Percentiles rank a stretch among this genome's conserved stretches.
These are phyloP conservation scores for Ochropacha duplaris DNA, from an alignment of 2,888 invertebrate species.

Conservation along the genomic window DNA sequence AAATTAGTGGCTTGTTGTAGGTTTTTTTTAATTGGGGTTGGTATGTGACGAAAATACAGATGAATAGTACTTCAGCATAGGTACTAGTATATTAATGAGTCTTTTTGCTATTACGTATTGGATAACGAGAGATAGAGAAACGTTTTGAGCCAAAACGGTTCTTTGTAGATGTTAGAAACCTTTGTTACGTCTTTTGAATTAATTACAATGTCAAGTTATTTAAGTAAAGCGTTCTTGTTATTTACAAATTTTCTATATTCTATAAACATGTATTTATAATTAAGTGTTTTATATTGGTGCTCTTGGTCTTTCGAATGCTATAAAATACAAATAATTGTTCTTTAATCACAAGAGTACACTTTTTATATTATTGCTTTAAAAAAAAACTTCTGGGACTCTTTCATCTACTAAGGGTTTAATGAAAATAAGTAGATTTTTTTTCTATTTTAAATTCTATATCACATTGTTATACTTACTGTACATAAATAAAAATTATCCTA, in stretches of 20 bases:
- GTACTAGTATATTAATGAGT: background rate
- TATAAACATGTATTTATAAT: background rate
- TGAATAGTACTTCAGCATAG: background rate
- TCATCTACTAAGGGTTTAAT: too few species aligned
- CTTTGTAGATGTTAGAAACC: background rate
- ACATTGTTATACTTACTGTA: too few species aligned
- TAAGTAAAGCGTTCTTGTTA: background rate
- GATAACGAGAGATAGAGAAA: background rate
- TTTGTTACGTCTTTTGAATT: background rate
- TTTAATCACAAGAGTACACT: too few species aligned
- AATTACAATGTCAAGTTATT: background rate
- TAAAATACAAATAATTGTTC: too few species aligned
- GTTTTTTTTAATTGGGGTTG: background rate
- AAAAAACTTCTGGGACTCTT: too few species aligned
- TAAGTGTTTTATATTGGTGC: background rate
- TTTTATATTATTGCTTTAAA: too few species aligned
- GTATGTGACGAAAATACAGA: background rate
- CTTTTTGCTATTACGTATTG: background rate
- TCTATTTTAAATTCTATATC: too few species aligned
- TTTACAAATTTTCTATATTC: too few species aligned
- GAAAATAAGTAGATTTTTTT: too few species aligned
- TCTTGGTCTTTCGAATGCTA: too few species aligned
- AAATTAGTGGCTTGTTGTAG: conserved; percentile 3
- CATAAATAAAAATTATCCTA: too few species aligned
- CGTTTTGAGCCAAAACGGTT: background rate